phyloP scores from a whole-genome alignment of 2,888 invertebrate genomes.

The Endomychus coccineus region DNA sequence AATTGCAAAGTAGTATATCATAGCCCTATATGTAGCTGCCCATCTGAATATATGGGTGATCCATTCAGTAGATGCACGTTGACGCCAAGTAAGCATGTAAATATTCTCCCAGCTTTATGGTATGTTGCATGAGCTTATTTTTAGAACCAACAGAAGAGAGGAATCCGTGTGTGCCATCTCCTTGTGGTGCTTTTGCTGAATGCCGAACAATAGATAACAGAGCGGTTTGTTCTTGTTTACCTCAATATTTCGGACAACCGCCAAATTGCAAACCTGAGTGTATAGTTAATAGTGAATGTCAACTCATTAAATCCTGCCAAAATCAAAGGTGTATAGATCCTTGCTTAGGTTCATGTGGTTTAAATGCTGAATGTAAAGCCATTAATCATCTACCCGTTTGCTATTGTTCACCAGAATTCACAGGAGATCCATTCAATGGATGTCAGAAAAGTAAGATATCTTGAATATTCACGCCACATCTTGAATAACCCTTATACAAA shows the following conservation, averaged over 20 bases:
- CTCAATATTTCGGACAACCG: constrained; percentile 69
- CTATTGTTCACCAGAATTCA: constrained; percentile 60
- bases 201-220: constrained; percentile 60
- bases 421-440: constrained; percentile 74
- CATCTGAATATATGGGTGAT: constrained; percentile 62
- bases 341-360: constrained; percentile 68
- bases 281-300: constrained; percentile 64
- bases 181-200: constrained; percentile 71
- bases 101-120: too few relatives aligned
- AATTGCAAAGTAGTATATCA: constrained; percentile 73
- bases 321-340: constrained; percentile 66
- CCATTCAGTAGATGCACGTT: constrained; percentile 64
- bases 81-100: constrained; percentile 57
- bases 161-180: constrained; percentile 61
- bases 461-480: too few relatives aligned
- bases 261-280: constrained; percentile 74
- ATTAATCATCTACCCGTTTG: constrained; percentile 68
- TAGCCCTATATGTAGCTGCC: constrained; percentile 72
- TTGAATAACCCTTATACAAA: too few relatives aligned
- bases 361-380: constrained; percentile 61
- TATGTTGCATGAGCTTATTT: too few relatives aligned
- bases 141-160: constrained; percentile 10
- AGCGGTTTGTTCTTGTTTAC: constrained; percentile 67
- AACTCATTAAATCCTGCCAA: constrained; percentile 63
- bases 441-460: constrained; percentile 49